Conservation (phyloP, 2,113 vertebrate genomes). For the Kryptolebias marmoratus region DNA sequence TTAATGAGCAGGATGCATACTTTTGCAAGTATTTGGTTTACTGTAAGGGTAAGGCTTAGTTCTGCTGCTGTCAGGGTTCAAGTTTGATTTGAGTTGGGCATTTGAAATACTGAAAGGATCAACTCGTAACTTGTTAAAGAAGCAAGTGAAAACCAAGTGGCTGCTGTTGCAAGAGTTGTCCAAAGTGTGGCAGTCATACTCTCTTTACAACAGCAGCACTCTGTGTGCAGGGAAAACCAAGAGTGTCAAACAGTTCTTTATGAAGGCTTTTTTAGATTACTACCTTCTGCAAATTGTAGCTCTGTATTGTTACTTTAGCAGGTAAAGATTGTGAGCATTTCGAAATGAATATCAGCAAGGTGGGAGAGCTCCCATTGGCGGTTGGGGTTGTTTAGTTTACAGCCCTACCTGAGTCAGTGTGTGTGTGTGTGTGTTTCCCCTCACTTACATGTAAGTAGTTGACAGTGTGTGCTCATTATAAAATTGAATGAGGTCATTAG, state of each 20-base stretch:
- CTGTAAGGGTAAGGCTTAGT: too few species aligned
- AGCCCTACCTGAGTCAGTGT: slow-evolving; percentile 4
- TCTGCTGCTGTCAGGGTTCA: too few species aligned
- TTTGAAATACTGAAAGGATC: background rate
- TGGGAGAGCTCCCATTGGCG: slow-evolving; percentile 6
- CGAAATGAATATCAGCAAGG: slow-evolving; percentile 50
- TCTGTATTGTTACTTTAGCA: slow-evolving; percentile 50
- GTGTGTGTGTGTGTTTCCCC: background rate
- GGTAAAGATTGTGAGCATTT: slow-evolving; percentile 37
- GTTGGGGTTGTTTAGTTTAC: background rate
- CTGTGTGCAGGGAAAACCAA: background rate
- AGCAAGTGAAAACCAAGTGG: background rate
- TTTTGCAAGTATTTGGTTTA: too few species aligned
- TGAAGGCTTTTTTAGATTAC: slow-evolving; percentile 47
- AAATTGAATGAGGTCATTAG: slow-evolving; percentile 16
- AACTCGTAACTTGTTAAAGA: background rate
- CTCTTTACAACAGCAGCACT: slow-evolving; percentile 22
- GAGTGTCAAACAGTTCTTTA: slow-evolving; percentile 53
- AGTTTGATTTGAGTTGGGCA: background rate
- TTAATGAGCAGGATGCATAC: too few species aligned
- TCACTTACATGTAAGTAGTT: slow-evolving; percentile 7
- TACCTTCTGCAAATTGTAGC: slow-evolving; percentile 49
- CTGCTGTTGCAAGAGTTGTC: slow-evolving; percentile 23
- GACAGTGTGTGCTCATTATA: slow-evolving; percentile 27
- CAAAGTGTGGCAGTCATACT: slow-evolving; percentile 64